Evolutionary conservation across 2,888 invertebrate species (phyloP).

Genomic region (Dicyrtoma fusca): DNA sequence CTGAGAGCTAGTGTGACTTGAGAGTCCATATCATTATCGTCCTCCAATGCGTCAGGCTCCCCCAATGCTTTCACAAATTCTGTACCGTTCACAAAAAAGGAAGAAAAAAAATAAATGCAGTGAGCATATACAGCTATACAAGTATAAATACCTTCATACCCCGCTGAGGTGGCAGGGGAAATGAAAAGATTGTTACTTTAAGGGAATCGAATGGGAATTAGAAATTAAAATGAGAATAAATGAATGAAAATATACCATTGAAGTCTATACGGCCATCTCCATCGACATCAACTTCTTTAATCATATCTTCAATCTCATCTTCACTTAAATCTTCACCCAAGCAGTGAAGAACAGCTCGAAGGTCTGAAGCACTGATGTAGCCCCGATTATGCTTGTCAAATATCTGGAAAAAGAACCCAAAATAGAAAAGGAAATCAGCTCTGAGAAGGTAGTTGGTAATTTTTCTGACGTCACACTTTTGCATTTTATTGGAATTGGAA

Average conservation of each 20-base stretch:
- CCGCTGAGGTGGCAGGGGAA: too few species aligned
- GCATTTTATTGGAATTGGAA: too few species aligned
- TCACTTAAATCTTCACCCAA: slow-evolving; percentile 82
- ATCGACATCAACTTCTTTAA: slow-evolving; percentile 92
- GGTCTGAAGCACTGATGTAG: slow-evolving; percentile 85
- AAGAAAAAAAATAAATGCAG: too few species aligned
- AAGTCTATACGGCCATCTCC: slow-evolving; percentile 93
- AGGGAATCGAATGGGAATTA: too few species aligned
- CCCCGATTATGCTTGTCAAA: slow-evolving; percentile 92
- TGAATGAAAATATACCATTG: slow-evolving; percentile 68
- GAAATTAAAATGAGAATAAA: too few species aligned
- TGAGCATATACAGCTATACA: too few species aligned
- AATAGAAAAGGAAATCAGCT: too few species aligned
- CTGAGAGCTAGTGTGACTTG: slow-evolving; percentile 22
- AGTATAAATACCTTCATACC: too few species aligned
- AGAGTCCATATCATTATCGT: slow-evolving; percentile 69
- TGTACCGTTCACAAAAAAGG: slow-evolving; percentile 59
- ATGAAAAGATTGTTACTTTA: too few species aligned
- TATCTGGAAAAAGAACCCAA: slow-evolving; percentile 61
- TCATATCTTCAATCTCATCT: slow-evolving; percentile 95
- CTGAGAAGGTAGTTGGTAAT: too few species aligned
- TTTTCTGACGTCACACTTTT: too few species aligned
- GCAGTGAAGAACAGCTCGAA: slow-evolving; percentile 83
- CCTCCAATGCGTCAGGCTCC: slow-evolving; percentile 73
- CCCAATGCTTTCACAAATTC: slow-evolving; percentile 83